Base-by-base conservation (phyloP, 2,888 invertebrate genomes). In the Tiphia femorata region DNA sequence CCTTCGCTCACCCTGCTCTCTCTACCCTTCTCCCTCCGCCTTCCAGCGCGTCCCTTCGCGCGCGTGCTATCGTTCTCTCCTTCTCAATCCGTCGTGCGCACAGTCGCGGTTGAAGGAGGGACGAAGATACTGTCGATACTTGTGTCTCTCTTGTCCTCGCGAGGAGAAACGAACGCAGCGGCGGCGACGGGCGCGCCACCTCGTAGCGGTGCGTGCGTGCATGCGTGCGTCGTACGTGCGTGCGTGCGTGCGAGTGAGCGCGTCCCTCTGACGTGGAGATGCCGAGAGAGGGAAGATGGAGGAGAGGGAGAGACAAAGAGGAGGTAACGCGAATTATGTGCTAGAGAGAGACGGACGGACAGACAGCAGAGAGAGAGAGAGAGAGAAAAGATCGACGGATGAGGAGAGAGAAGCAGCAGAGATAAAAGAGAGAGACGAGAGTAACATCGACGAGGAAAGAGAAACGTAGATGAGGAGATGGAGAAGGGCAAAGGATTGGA, bases 261-360 rank as follows among this genome's bases (percentile, higher is more conserved):
- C 63, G 58, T 62, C 52, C 61, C 62, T 67, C 57, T 61, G 62
- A 58, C 61, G 61, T 56, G 63, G 53, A 59, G n/a, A n/a, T n/a
- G n/a, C n/a, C 52, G 54, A 60, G 58, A 43, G n/a, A n/a, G n/a
- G n/a, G n/a, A n/a, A n/a, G 49, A 23, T 12, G 12, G 12, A 37
- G 27, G 23, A 40, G 43, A 37, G 33, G 30, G 27, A 46, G 52
- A 47, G 49, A 50, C 43, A 35, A 49, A 51, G 44, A 38, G 44
- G 23, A 20, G 12, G 19, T 29, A n/a, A 41, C 40, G 44, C 20
- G 16, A 40, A 8, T 25, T n/a, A 6, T 8, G 4, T 33, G 54
- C 27, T 20, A 43, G 43, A 46, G 47, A 35, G 43, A 58, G 57
- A 53, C 35, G 35, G 42, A 50, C 25, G 41, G 25, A n/a, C n/a